phyloP scores from a whole-genome alignment of 2,888 invertebrate genomes.

The Polymixis flavicincta region DNA sequence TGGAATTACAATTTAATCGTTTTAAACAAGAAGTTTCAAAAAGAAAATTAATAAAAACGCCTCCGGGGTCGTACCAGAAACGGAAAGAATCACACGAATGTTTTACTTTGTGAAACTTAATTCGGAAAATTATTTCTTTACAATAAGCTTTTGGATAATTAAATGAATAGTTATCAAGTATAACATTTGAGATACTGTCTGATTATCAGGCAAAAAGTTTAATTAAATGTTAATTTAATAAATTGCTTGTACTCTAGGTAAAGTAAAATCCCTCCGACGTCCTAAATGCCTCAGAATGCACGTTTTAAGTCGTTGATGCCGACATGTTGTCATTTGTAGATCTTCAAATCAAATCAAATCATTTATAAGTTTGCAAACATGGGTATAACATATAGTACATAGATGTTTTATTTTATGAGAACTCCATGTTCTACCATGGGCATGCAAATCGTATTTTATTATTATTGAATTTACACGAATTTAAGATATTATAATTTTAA shows the following conservation, averaged over 20 bases:
- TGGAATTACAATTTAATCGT: slow-evolving; percentile 33
- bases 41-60: slow-evolving; percentile 49
- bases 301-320: too few species aligned
- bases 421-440: too few species aligned
- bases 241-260: neutral
- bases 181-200: neutral
- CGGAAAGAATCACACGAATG: slow-evolving; percentile 43
- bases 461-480: too few species aligned
- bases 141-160: slow-evolving; percentile 11
- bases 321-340: too few species aligned
- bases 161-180: slow-evolving; percentile 3
- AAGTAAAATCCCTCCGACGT: too few species aligned
- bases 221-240: neutral
- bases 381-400: too few species aligned
- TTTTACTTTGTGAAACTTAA: slow-evolving; percentile 41
- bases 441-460: too few species aligned
- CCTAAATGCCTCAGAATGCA: too few species aligned
- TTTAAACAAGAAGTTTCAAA: slow-evolving; percentile 42
- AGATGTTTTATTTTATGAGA: too few species aligned
- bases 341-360: too few species aligned
- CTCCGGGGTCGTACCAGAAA: slow-evolving; percentile 23
- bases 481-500: too few species aligned
- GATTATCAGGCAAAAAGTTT: neutral
- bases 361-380: too few species aligned
- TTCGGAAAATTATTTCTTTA: slow-evolving; percentile 22